Evolutionary conservation across 1,140 invertebrate genomes (phyloP), one percentile per base, ranked within the genome.

Genomic region (Ooceraea biroi): DNA sequence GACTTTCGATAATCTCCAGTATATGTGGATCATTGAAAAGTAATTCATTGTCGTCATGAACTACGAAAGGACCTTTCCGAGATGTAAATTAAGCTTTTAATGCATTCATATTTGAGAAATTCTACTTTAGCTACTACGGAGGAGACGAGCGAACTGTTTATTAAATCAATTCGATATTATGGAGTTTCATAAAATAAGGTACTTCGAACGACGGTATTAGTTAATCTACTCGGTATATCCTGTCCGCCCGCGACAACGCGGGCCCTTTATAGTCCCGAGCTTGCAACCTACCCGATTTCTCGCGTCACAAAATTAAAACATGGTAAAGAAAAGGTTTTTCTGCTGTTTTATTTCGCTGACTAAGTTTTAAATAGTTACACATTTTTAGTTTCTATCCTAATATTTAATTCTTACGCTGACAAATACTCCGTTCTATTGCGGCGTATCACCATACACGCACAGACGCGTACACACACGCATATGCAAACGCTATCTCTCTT

Each of bases 301-400:
- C 41, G 36, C 55, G 46, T 82, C 41, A 50, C 55, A 69, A 80
- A 88, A 91, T 89, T 90, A 91, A 91, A 76, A 80, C 89, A 72
- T 90, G 76, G 80, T 82, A 77, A 92, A 89, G 90, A 92, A 91
- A 91, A 93, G 90, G 88, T 92, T 80, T 91, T 86, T 93, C 83
- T 90, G 92, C 87, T 90, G 88, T 92, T 94, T 94, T 93, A 94
- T 94, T 92, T 80, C 44, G 76, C 36, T 50, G 92, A 89, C 92
- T 94, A 94, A 85, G 87, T 92, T 91, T 93, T 92, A 92, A 90
- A 91, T 89, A 86, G 94, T 90, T 93, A 57, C 41, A 80, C 50
- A 69, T 50, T 25, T 69, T 46, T 77, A 65, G 22, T 65, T 66
- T 63, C 76, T 80, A 80, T 36, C 76, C 74, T 77, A 55, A 55